Conservation (phyloP, 1,140 invertebrate genomes). For the Colletes latitarsis region DNA sequence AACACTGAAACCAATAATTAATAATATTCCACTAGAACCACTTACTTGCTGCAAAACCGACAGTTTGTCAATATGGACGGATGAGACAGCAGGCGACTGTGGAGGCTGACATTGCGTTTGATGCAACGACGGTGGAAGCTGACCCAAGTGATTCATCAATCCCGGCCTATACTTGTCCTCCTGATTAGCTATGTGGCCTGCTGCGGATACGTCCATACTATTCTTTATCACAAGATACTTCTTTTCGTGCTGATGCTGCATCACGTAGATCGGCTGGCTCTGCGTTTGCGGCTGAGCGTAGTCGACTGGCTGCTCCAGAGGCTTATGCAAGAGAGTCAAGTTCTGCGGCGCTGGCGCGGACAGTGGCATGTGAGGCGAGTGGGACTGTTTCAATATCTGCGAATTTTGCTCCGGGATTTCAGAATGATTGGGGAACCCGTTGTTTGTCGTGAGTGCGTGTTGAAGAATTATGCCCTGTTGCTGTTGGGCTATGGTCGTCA, state of each 20-base stretch:
- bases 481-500: conserved; percentile 76
- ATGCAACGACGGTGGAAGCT: conserved; percentile 71
- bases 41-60: conserved; percentile 74
- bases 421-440: conserved; percentile 63
- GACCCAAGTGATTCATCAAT: conserved; percentile 73
- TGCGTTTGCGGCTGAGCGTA: conserved; percentile 73
- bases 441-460: conserved; percentile 73
- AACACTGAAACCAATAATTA: not conserved
- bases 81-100: conserved; percentile 71
- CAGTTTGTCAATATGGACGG: conserved; percentile 75
- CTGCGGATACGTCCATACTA: conserved; percentile 69
- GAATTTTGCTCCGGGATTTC: conserved; percentile 72
- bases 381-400: conserved; percentile 73
- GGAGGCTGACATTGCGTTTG: conserved; percentile 74
- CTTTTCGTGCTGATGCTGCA: conserved; percentile 73
- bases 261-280: conserved; percentile 67
- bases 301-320: conserved; percentile 74
- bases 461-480: conserved; percentile 77
- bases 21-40: not conserved
- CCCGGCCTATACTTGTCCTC: conserved; percentile 76
- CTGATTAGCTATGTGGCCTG: conserved; percentile 68
- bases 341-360: conserved; percentile 69
- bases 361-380: conserved; percentile 73
- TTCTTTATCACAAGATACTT: conserved; percentile 79
- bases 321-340: conserved; percentile 72